A percentile compares a stretch with the other conserved stretches of the same genome.
phyloP scores from a whole-genome alignment of 2,113 vertebrate species.

The Rafetus swinhoei region DNA sequence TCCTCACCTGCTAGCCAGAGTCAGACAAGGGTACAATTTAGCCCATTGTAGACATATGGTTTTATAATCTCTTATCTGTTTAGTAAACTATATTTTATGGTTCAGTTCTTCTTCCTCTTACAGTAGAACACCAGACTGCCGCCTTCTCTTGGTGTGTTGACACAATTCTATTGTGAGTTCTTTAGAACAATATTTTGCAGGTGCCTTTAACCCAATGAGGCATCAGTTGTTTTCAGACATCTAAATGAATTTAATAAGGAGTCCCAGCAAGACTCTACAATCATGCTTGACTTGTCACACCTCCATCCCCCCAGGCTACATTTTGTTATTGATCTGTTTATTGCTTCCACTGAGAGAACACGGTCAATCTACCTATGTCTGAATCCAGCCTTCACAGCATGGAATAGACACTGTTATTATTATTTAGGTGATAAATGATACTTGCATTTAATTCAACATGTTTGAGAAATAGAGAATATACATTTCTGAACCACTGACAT shows the following conservation, averaged over 20 bases:
- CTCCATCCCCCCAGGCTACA: constrained; percentile 29
- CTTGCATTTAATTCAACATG: constrained; percentile 57
- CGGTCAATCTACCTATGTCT: constrained; percentile 52
- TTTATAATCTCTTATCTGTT: not conserved
- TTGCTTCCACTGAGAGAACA: constrained; percentile 53
- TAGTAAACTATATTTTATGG: not conserved
- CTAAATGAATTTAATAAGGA: constrained; percentile 73
- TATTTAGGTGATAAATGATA: constrained; percentile 72
- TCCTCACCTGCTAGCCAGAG: not conserved
- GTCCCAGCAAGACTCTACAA: constrained; percentile 58
- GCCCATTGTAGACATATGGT: not conserved
- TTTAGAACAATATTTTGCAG: constrained; percentile 11
- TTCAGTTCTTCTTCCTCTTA: not conserved
- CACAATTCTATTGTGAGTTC: constrained; percentile 6
- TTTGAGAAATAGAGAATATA: constrained; percentile 45
- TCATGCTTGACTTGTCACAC: constrained; percentile 62
- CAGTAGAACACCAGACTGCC: not conserved
- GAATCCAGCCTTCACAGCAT: constrained; percentile 39
- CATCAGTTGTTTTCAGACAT: constrained; percentile 49
- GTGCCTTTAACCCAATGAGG: constrained; percentile 46
- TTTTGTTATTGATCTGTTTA: constrained; percentile 74
- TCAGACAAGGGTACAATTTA: not conserved
- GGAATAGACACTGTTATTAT: constrained; percentile 45
- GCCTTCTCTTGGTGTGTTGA: rapidly evolving
- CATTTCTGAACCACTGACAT: not conserved